Percentiles rank a stretch among this genome's conserved stretches.
Conservation (phyloP, 64 coral and sea anemone species). For the Astreopora myriophthalma region DNA sequence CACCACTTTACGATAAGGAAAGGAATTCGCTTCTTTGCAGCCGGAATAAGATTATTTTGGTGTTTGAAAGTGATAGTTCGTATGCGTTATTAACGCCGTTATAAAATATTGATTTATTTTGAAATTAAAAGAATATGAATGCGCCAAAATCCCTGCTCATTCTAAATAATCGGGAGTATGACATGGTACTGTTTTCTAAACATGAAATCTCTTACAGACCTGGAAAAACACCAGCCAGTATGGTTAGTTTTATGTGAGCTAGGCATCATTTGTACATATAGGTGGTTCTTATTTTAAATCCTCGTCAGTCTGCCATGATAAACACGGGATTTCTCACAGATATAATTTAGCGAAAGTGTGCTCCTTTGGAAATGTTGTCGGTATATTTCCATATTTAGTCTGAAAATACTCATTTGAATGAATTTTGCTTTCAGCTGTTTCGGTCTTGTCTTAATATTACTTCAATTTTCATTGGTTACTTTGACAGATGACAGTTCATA, state of each 20-base stretch:
- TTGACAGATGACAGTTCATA: not conserved
- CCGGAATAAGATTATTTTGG: not conserved
- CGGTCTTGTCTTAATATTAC: not conserved
- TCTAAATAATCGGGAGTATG: not conserved
- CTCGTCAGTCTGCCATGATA: no score
- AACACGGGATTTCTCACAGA: not conserved
- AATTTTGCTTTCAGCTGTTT: conserved; percentile 6
- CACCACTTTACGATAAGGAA: no score
- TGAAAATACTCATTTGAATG: not conserved
- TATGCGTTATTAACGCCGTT: not conserved
- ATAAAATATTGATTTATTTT: conserved; percentile 32
- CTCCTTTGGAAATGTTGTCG: not conserved
- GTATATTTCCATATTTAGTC: conserved; percentile 1
- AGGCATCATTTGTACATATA: no score
- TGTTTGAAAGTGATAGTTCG: not conserved
- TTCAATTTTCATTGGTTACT: conserved; percentile 15
- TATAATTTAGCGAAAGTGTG: not conserved
- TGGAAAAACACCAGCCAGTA: no score
- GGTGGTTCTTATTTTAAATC: no score
- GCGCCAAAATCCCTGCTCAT: not conserved
- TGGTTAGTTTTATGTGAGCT: no score
- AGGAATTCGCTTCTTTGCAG: no score
- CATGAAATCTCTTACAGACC: no score
- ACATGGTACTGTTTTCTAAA: not conserved
- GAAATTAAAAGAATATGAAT: not conserved